A percentile compares a stretch with the other conserved stretches of the same genome.
Evolutionary conservation across 2,888 invertebrate species (phyloP).

Genomic region (Volucella inanis): DNA sequence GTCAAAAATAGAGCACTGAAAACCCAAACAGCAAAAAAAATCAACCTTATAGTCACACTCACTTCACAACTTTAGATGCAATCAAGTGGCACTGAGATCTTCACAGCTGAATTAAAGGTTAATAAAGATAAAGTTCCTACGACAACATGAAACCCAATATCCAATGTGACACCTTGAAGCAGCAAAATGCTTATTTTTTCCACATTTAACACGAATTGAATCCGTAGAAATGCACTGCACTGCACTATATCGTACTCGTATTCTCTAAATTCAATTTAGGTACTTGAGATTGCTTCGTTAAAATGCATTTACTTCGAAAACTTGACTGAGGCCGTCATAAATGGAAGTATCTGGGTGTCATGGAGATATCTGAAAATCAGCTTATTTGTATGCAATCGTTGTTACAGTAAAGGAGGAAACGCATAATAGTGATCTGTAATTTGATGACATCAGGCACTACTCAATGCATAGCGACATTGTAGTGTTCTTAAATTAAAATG

Average conservation of each 20-base stretch:
- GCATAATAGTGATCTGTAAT: conserved; percentile 33
- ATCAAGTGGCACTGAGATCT: no score
- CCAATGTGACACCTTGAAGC: no score
- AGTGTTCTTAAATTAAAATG: not conserved
- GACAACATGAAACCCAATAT: no score
- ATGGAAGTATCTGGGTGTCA: not conserved
- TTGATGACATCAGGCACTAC: conserved; percentile 42
- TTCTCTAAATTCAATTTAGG: conserved; percentile 12
- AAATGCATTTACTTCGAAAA: conserved; percentile 3
- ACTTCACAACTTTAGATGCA: no score
- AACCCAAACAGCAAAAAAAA: no score
- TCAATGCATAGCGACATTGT: not conserved
- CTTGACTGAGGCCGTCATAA: not conserved
- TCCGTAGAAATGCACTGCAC: conserved; percentile 21
- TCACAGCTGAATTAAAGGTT: no score
- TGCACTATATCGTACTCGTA: not conserved
- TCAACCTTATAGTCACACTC: no score
- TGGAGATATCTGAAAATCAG: conserved; percentile 6
- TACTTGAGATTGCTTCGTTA: conserved; percentile 21
- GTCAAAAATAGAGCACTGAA: no score
- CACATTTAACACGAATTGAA: conserved; percentile 2
- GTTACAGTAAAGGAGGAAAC: conserved; percentile 1
- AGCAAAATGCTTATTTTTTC: not conserved
- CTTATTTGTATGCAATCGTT: conserved; percentile 52
- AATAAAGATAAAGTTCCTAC: no score